Evolutionary conservation across 2,888 invertebrate genomes (phyloP), one percentile per base, ranked within the genome.

Genomic region (Steinernema scapterisci): DNA sequence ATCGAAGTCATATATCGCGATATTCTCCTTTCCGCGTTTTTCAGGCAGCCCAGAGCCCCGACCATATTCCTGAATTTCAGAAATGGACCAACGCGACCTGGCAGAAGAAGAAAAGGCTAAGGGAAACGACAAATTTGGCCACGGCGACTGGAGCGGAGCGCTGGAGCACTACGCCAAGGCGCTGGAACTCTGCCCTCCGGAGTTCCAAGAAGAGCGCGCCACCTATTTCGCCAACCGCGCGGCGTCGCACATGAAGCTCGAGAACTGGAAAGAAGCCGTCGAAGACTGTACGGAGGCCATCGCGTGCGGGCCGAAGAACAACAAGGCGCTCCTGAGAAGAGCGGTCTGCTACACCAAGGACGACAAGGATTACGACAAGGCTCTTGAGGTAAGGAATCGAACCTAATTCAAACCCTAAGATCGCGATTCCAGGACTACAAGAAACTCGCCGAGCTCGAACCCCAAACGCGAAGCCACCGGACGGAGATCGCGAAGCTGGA

Each of bases 341-440:
- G 54, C 54, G 23, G 23, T 54, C 21, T 54, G 54, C 54, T 54
- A 54, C 54, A 54, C 54, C 21, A 54, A 54, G 54, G 54, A 54
- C 13, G 54, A 54, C 3, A 54, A 54, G 54, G 54, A 54, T 25
- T 25, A 5, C 5, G 54, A 54, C 23, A 54, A 54, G 54, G 54
- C 54, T 25, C 5, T 54, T 6, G 54, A 54, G 25, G 54, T 54
- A 2, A 38, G 38, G 38, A 38, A 6, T 38, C 3, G 38, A 9
- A 6, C 38, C 5, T 38, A 2, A 21, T 54, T 54, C 54, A 19
- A 21, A 3, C 2, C 3, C 5, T 19, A 54, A 25, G 5, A 16
- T 25, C 54, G 13, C 3, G 5, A 54, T 11, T 19, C 23, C 3
- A 54, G 23, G 54, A 23, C 6, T 54, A 23, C 21, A 54, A 54